Conservation (phyloP, 2,797 vertebrate species). For the Syngnathus rostellatus region DNA sequence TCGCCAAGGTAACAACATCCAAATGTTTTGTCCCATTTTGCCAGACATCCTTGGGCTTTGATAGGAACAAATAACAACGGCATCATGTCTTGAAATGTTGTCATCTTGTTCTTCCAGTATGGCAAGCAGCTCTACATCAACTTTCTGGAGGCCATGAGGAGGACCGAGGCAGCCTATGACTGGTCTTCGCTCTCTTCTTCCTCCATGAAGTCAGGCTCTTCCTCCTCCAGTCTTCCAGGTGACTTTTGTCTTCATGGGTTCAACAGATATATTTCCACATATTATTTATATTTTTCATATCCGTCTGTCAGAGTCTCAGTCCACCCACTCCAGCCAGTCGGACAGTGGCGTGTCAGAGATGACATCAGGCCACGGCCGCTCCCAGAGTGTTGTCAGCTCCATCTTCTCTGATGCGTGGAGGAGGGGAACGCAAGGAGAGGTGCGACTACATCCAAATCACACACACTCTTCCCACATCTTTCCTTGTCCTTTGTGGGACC, state of each 20-base stretch:
- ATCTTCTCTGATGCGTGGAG: slow-evolving; percentile 99
- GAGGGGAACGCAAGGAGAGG: slow-evolving; percentile 89
- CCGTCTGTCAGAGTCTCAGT: slow-evolving; percentile 70
- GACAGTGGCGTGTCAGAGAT: slow-evolving; percentile 95
- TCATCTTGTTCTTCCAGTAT: slow-evolving; percentile 66
- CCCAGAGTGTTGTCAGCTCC: slow-evolving; percentile 93
- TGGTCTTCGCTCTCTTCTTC: slow-evolving; percentile 96
- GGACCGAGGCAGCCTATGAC: slow-evolving; percentile 87
- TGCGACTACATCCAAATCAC: slow-evolving; percentile 18
- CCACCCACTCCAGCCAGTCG: slow-evolving; percentile 94
- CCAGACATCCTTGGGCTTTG: background rate
- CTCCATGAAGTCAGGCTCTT: slow-evolving; percentile 95
- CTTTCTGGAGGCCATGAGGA: slow-evolving; percentile 91
- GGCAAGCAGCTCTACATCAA: slow-evolving; percentile 92
- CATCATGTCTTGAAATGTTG: background rate
- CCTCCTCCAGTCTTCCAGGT: slow-evolving; percentile 97
- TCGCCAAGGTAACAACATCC: slow-evolving; percentile 79
- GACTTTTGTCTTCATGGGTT: slow-evolving; percentile 1
- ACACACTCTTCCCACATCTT: background rate
- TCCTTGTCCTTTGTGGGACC: slow-evolving; percentile 10
- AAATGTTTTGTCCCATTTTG: background rate
- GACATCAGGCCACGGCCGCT: slow-evolving; percentile 81
- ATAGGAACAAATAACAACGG: background rate
- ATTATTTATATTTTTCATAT: too few species aligned
- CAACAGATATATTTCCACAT: too few species aligned